phyloP scores from a whole-genome alignment of 2,113 vertebrate genomes.

The Tyto alba region DNA sequence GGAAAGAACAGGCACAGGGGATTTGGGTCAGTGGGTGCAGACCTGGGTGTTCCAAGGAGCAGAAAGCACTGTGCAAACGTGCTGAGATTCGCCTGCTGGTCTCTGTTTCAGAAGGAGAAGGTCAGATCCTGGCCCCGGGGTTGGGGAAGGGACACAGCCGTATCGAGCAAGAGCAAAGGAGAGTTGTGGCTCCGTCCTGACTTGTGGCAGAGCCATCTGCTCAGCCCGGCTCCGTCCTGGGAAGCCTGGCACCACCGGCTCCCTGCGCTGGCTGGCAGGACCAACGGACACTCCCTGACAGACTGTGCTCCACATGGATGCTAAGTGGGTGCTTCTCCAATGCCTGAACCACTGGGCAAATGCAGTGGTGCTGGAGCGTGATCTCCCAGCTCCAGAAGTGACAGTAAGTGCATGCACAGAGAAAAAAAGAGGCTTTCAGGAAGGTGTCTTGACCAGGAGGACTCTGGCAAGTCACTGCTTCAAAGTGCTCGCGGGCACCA shows the following conservation, averaged over 20 bases:
- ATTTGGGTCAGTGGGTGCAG: not conserved
- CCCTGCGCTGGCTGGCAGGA: not conserved
- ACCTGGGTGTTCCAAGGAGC: not conserved
- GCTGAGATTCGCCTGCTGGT: fast-evolving
- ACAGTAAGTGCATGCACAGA: not conserved
- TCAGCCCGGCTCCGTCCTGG: fast-evolving
- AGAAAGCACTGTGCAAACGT: fast-evolving
- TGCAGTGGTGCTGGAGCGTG: not conserved
- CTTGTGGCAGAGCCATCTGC: not conserved
- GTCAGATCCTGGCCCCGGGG: not conserved
- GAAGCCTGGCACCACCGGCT: not conserved
- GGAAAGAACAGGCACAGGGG: not conserved
- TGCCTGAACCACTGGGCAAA: not conserved
- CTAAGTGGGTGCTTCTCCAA: not conserved
- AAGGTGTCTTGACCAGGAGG: not conserved
- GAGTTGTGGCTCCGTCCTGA: not conserved
- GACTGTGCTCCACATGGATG: not conserved
- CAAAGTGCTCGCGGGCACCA: not conserved
- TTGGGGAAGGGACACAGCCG: not conserved
- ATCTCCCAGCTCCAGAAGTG: not conserved
- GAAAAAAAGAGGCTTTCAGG: not conserved
- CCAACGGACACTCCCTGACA: not conserved
- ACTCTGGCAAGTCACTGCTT: not conserved
- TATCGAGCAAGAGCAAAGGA: not conserved
- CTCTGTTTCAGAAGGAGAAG: fast-evolving